phyloP scores from a whole-genome alignment of 1,140 invertebrate species.

The Dolichoris vasculosae region DNA sequence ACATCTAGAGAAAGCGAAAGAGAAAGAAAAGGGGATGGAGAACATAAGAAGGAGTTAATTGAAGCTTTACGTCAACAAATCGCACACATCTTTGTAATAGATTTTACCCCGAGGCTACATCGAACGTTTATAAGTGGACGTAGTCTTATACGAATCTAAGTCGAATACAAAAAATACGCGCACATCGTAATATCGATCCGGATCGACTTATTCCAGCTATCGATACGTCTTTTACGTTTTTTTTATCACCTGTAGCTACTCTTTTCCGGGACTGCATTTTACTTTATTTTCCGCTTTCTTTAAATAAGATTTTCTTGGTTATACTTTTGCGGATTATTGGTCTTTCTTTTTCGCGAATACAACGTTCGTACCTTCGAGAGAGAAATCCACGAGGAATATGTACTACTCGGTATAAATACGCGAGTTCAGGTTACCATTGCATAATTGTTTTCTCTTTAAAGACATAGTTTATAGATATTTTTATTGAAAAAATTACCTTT shows the following conservation, averaged over 20 bases:
- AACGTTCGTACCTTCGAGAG: too few relatives aligned
- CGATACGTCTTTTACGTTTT: background rate
- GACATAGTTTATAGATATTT: too few relatives aligned
- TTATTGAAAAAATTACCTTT: too few relatives aligned
- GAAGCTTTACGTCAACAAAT: conserved; percentile 34
- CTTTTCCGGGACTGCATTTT: background rate
- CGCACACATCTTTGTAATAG: conserved; percentile 27
- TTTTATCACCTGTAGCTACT: background rate
- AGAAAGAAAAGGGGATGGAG: background rate
- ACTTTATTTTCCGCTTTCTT: background rate
- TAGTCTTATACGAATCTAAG: background rate
- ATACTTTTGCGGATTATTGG: too few relatives aligned
- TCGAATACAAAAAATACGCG: background rate
- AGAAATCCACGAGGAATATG: too few relatives aligned
- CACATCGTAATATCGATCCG: conserved; percentile 18
- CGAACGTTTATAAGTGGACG: conserved; percentile 8
- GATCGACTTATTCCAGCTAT: background rate
- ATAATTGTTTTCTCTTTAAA: too few relatives aligned
- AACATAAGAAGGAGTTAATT: conserved; percentile 7
- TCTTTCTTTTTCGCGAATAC: too few relatives aligned
- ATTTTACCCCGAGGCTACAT: conserved; percentile 16
- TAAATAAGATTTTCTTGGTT: too few relatives aligned
- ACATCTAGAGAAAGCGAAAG: background rate
- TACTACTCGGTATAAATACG: too few relatives aligned
- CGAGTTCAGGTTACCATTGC: too few relatives aligned